Conservation (phyloP, 1,140 invertebrate species). For the Kradibia gibbosae region DNA sequence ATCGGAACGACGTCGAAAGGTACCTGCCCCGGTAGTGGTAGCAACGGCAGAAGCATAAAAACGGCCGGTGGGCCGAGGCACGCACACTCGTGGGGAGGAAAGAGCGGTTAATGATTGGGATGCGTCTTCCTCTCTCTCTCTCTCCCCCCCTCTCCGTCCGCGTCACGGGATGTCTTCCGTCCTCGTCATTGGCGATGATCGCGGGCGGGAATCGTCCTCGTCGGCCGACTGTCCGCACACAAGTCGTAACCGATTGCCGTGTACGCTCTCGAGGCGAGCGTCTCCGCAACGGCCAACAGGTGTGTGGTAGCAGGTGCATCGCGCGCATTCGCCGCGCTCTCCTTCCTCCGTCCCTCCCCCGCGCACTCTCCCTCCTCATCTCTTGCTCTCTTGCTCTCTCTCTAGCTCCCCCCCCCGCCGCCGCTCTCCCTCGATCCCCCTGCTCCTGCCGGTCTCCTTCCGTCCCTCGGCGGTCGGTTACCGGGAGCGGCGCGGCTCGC, state of each 20-base stretch:
- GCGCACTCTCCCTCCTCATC: neutral
- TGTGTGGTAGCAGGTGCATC: conserved; percentile 48
- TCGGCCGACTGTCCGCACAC: neutral
- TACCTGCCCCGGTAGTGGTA: neutral
- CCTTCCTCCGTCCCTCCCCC: conserved; percentile 3
- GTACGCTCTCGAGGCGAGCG: conserved; percentile 15
- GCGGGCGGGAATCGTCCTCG: conserved; percentile 41
- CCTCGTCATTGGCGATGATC: no score
- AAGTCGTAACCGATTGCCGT: conserved; percentile 43
- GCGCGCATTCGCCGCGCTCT: conserved; percentile 31
- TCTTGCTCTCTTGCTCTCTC: neutral
- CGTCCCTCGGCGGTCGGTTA: no score
- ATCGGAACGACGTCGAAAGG: neutral
- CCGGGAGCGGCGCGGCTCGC: neutral
- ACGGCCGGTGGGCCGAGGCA: neutral
- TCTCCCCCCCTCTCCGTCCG: neutral
- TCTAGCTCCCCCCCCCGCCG: neutral
- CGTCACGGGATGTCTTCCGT: no score
- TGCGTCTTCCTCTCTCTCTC: conserved; percentile 3
- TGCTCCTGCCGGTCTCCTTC: no score
- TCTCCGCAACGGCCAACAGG: conserved; percentile 50
- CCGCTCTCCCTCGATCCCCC: neutral
- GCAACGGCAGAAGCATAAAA: neutral
- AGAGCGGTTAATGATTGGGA: neutral
- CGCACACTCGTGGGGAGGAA: neutral